A percentile compares a stretch with the other conserved stretches of the same genome.
phyloP scores from a whole-genome alignment of 2,797 vertebrate species.

The Eulemur rubriventer region DNA sequence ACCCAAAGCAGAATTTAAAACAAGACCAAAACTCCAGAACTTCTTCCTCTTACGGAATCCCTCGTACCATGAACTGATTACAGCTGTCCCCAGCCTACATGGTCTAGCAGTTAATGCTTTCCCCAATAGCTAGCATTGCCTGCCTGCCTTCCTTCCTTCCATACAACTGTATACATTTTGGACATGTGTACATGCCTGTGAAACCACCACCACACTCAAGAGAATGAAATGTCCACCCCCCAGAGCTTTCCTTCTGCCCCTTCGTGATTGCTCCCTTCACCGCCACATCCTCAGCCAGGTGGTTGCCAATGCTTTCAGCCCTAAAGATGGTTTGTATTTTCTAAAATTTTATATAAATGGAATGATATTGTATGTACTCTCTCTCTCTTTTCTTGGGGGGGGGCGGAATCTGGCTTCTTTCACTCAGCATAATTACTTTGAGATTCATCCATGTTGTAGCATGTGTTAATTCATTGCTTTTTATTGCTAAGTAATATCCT shows the following conservation, averaged over 20 bases:
- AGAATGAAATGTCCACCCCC: neutral
- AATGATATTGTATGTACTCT: neutral
- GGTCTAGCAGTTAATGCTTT: neutral
- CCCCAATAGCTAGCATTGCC: neutral
- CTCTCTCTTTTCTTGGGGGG: neutral
- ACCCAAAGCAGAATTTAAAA: neutral
- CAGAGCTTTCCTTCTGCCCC: neutral
- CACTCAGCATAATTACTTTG: neutral
- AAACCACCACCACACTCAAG: neutral
- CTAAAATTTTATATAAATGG: neutral
- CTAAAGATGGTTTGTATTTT: neutral
- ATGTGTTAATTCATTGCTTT: neutral
- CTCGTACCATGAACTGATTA: neutral
- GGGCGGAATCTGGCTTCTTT: neutral
- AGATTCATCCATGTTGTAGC: neutral
- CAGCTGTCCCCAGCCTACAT: neutral
- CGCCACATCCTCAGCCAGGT: neutral
- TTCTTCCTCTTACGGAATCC: neutral
- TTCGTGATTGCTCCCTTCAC: neutral
- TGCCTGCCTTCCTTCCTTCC: too few relatives aligned
- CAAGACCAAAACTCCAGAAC: neutral
- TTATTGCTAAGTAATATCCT: neutral
- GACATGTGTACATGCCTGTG: neutral
- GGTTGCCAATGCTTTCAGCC: neutral
- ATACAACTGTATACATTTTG: neutral